Evolutionary conservation across 2,888 invertebrate genomes (phyloP).

Genomic region (Nebria brevicollis): DNA sequence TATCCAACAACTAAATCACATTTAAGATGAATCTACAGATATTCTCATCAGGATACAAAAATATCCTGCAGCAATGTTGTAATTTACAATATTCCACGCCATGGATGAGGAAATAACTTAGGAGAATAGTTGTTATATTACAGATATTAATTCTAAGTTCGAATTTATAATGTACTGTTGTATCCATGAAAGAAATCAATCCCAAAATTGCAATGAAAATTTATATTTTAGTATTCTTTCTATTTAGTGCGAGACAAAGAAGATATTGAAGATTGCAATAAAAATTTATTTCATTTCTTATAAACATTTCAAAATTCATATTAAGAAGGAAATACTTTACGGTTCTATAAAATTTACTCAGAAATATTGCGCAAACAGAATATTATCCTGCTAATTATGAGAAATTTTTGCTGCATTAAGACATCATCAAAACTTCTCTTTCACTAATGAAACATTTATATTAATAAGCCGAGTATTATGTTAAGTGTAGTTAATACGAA

Average conservation of each 20-base stretch:
- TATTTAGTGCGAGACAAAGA: too few species aligned
- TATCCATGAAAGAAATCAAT: too few species aligned
- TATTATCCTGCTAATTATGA: not conserved
- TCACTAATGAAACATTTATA: not conserved
- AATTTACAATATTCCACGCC: not conserved
- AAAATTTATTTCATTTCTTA: too few species aligned
- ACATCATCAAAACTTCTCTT: not conserved
- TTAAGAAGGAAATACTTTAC: not conserved
- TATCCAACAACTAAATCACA: conserved; percentile 1
- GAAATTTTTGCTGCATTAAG: not conserved
- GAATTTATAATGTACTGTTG: too few species aligned
- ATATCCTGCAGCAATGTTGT: not conserved
- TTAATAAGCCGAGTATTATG: not conserved
- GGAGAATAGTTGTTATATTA: not conserved
- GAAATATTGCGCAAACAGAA: not conserved
- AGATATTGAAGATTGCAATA: too few species aligned
- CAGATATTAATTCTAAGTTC: not conserved
- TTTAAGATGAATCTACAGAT: not conserved
- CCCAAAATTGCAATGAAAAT: too few species aligned
- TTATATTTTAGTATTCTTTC: too few species aligned
- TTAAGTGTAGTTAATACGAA: not conserved
- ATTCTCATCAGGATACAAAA: not conserved
- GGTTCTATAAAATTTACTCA: not conserved
- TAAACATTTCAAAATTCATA: not conserved
- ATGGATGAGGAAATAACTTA: not conserved